phyloP scores from a whole-genome alignment of 2,113 vertebrate species.

The Rhegmatorhina hoffmannsi region DNA sequence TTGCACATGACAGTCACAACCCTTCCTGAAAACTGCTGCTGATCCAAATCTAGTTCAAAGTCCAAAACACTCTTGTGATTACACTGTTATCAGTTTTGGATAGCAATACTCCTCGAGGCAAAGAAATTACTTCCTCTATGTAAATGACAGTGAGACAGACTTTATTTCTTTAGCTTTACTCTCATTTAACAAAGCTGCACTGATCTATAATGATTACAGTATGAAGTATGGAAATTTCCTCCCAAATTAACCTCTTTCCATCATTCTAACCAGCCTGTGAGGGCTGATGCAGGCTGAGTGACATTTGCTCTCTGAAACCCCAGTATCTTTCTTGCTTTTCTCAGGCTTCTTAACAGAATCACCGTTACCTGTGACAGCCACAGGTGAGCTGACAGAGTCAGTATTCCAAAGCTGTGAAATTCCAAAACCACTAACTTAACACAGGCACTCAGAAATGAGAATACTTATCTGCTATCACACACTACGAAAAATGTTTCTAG shows the following conservation, averaged over 20 bases:
- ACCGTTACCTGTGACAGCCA: not conserved
- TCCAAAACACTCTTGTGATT: not conserved
- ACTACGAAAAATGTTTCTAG: not conserved
- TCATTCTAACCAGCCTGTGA: not conserved
- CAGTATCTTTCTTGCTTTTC: not conserved
- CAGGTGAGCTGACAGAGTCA: not conserved
- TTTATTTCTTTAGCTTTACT: not conserved
- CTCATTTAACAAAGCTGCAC: not conserved
- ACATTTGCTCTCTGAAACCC: not conserved
- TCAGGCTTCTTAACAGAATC: not conserved
- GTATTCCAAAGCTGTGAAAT: not conserved
- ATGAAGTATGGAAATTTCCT: not conserved
- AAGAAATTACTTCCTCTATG: not conserved
- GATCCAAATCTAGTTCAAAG: not conserved
- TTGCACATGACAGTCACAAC: not conserved
- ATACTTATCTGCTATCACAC: not conserved
- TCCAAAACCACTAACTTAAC: not conserved
- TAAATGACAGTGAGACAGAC: not conserved
- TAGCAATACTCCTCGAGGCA: not conserved
- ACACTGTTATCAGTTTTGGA: not conserved
- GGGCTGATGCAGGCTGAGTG: not conserved
- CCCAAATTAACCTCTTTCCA: not conserved
- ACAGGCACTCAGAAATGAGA: not conserved
- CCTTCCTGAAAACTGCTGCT: not conserved
- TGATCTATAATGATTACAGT: not conserved